phyloP scores from a whole-genome alignment of 2,797 vertebrate species.

The Urosaurus nigricauda region DNA sequence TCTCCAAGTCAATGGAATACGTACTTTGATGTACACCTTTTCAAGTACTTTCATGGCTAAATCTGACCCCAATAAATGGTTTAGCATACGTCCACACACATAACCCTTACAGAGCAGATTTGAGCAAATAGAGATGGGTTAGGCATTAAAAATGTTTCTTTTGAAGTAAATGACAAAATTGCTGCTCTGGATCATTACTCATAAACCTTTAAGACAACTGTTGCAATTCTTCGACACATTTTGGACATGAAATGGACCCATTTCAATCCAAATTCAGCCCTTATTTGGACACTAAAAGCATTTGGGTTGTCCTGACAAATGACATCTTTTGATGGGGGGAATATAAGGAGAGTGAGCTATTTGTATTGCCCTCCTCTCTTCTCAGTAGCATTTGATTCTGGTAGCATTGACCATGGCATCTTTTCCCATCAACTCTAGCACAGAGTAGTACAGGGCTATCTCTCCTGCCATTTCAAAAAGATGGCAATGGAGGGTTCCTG shows the following conservation, averaged over 20 bases:
- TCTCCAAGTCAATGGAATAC: background rate
- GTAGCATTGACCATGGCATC: background rate
- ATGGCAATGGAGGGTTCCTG: no score
- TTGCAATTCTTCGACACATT: background rate
- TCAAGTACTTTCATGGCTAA: background rate
- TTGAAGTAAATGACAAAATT: background rate
- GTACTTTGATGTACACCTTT: background rate
- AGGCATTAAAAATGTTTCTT: background rate
- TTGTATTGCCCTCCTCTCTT: background rate
- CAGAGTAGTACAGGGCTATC: background rate
- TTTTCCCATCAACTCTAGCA: background rate
- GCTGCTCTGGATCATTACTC: background rate
- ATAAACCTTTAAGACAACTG: background rate
- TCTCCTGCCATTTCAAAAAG: background rate
- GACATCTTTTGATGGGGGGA: background rate
- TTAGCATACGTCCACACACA: background rate
- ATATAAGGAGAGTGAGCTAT: background rate
- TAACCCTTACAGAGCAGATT: background rate
- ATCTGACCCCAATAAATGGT: background rate
- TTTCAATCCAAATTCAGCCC: background rate
- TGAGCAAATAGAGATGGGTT: background rate
- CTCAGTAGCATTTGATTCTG: background rate
- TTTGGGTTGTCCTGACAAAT: no score
- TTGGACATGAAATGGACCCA: background rate
- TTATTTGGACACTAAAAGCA: background rate